These are phyloP conservation scores for Leistus spinibarbis DNA, from an alignment of 2,888 invertebrate species.

Conservation along the genomic window DNA sequence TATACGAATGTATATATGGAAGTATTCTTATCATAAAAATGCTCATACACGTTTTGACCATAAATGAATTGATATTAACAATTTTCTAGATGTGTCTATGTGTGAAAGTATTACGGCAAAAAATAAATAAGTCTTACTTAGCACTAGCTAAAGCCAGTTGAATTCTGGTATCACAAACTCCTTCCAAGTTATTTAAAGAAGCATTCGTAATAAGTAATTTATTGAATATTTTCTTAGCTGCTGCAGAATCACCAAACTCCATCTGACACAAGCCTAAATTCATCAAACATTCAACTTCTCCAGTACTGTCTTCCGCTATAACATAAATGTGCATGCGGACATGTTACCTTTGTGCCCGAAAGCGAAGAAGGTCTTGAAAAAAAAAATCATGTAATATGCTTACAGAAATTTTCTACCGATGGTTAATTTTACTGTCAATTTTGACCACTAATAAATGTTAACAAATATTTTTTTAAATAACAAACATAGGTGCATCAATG, in stretches of 20 bases:
- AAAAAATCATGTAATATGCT: too few species aligned
- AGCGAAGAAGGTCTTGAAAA: too few species aligned
- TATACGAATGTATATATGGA: too few species aligned
- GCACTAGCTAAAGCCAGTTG: conserved; percentile 63
- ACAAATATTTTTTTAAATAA: not conserved
- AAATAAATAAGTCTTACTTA: too few species aligned
- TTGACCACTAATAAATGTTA: not conserved
- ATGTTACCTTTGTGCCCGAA: too few species aligned
- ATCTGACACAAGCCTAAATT: conserved; percentile 63
- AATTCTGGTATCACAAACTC: conserved; percentile 62
- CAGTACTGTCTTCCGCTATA: conserved; percentile 57
- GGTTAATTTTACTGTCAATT: conserved; percentile 2
- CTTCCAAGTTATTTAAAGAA: conserved; percentile 54
- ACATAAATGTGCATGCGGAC: conserved; percentile 12
- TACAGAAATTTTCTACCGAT: too few species aligned
- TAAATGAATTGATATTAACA: too few species aligned
- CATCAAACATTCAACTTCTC: conserved; percentile 61
- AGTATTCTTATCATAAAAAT: too few species aligned
- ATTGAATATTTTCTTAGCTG: conserved; percentile 60
- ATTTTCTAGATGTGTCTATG: too few species aligned
- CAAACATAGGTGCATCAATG: too few species aligned
- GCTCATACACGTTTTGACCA: too few species aligned
- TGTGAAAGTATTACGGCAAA: too few species aligned
- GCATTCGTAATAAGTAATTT: conserved; percentile 59
- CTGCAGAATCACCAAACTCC: conserved; percentile 58